A percentile compares a stretch with the other conserved stretches of the same genome.
These are phyloP conservation scores for Promerops cafer DNA, from an alignment of 2,113 vertebrate genomes.

Conservation along the genomic window DNA sequence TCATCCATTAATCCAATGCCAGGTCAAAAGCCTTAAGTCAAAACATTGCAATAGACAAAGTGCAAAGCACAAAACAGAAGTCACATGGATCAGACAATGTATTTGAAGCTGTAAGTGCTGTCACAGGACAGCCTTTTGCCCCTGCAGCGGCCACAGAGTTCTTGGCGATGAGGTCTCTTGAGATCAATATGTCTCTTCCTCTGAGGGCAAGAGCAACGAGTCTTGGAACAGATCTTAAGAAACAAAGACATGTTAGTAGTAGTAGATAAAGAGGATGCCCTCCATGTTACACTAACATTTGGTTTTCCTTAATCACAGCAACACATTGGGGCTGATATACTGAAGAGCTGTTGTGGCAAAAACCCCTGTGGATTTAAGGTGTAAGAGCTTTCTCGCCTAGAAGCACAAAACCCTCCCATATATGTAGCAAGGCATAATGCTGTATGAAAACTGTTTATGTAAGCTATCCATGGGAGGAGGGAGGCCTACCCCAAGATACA, in stretches of 20 bases:
- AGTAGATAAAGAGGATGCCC: background rate
- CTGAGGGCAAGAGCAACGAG: slow-evolving; percentile 83
- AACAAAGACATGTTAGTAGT: background rate
- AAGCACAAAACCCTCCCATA: background rate
- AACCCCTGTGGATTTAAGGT: background rate
- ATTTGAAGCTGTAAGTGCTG: slow-evolving; percentile 89
- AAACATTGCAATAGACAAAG: background rate
- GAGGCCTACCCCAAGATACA: background rate
- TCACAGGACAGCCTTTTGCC: slow-evolving; percentile 89
- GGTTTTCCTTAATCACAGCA: background rate
- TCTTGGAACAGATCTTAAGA: slow-evolving; percentile 82
- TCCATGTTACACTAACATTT: background rate
- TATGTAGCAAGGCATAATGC: accelerated
- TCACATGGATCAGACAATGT: slow-evolving; percentile 75
- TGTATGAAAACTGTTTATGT: accelerated
- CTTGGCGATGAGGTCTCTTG: slow-evolving; percentile 88
- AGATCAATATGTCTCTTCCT: slow-evolving; percentile 89
- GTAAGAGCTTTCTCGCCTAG: background rate
- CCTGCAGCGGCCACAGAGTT: slow-evolving; percentile 90
- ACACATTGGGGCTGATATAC: background rate
- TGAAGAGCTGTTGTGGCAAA: background rate
- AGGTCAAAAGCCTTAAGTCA: slow-evolving; percentile 67
- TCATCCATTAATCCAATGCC: slow-evolving; percentile 65
- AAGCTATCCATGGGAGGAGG: background rate
- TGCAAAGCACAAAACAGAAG: background rate